Evolutionary conservation across 2,888 invertebrate species (phyloP).

Genomic region (Malthinus flaveolus): DNA sequence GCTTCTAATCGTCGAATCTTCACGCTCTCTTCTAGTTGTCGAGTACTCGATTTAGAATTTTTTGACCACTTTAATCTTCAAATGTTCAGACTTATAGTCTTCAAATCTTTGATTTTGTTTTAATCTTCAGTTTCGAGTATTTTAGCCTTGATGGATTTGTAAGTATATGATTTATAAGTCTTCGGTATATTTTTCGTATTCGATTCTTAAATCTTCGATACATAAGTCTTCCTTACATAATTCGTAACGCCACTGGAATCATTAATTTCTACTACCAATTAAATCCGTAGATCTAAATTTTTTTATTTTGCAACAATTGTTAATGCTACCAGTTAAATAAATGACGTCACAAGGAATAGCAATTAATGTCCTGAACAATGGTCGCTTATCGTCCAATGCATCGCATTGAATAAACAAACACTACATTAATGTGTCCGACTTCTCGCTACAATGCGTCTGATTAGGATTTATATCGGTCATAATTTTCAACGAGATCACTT

Average conservation of each 20-base stretch:
- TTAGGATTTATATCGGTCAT: constrained; percentile 49
- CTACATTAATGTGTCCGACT: constrained; percentile 40
- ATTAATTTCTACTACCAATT: constrained; percentile 11
- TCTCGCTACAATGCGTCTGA: constrained; percentile 45
- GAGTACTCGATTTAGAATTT: no score
- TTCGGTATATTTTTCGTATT: no score
- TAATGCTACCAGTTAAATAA: constrained; percentile 25
- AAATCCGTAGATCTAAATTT: constrained; percentile 15
- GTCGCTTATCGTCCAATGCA: constrained; percentile 43
- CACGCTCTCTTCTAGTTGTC: no score
- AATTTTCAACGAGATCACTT: constrained; percentile 48
- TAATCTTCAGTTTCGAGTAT: no score
- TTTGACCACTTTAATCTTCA: no score
- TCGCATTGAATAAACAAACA: constrained; percentile 47
- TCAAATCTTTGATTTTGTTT: no score
- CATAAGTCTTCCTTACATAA: no score
- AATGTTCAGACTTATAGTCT: no score
- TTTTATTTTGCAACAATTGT: constrained; percentile 7
- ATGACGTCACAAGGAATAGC: constrained; percentile 40
- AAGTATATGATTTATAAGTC: no score
- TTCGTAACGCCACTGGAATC: neutral
- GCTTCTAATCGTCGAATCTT: no score
- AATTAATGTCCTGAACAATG: constrained; percentile 46
- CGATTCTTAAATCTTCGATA: no score
- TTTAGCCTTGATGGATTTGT: no score